Conservation (phyloP, 2,888 invertebrate genomes). For the Perizoma affinitatum region DNA sequence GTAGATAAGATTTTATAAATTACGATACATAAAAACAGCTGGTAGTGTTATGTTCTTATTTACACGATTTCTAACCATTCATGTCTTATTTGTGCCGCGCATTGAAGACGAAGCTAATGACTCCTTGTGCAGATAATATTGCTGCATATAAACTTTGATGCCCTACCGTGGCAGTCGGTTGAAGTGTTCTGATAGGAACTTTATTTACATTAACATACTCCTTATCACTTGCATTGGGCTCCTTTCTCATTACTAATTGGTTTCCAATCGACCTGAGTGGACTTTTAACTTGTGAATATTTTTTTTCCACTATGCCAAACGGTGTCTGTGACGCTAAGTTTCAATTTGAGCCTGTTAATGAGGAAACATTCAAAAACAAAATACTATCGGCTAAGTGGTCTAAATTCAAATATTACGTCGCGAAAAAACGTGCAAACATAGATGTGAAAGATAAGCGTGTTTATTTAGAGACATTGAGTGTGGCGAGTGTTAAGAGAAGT, state of each 20-base stretch:
- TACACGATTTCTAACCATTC: slow-evolving; percentile 18
- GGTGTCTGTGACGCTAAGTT: slow-evolving; percentile 22
- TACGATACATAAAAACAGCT: slow-evolving; percentile 15
- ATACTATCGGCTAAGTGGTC: slow-evolving; percentile 50
- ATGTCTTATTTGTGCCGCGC: slow-evolving; percentile 49
- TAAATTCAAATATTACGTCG: slow-evolving; percentile 58
- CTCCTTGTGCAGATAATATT: slow-evolving; percentile 65
- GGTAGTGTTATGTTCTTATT: slow-evolving; percentile 7
- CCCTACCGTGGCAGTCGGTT: slow-evolving; percentile 37
- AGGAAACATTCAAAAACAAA: slow-evolving; percentile 41
- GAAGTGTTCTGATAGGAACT: slow-evolving; percentile 39
- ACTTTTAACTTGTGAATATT: background rate
- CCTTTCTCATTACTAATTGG: slow-evolving; percentile 32
- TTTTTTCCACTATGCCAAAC: slow-evolving; percentile 26
- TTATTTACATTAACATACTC: slow-evolving; percentile 24
- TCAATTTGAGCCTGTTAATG: slow-evolving; percentile 37
- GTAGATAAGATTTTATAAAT: slow-evolving; percentile 10
- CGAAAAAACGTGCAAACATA: slow-evolving; percentile 53
- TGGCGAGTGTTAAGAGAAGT: slow-evolving; percentile 65
- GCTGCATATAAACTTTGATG: slow-evolving; percentile 55
- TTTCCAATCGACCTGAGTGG: slow-evolving; percentile 18
- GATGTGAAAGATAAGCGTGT: slow-evolving; percentile 57
- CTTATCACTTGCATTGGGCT: slow-evolving; percentile 20
- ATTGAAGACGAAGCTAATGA: slow-evolving; percentile 62
- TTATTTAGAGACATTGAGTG: slow-evolving; percentile 67